Evolutionary conservation across 2,888 invertebrate species (phyloP), one percentile per base, ranked within the genome.

Genomic region (Ligdia adustata): DNA sequence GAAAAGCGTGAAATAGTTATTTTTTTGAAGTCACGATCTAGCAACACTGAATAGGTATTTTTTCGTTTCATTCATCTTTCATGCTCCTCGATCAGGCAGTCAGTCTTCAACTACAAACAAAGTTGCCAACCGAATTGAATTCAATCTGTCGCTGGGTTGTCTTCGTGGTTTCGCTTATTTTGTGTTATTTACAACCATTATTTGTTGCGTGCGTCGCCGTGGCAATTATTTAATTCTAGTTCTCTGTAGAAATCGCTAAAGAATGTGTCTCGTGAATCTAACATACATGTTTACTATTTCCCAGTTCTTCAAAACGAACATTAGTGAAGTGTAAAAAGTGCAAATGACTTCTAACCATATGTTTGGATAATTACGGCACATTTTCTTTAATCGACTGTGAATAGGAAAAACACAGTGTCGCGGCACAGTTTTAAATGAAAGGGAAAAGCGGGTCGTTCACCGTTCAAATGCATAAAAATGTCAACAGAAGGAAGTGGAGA

Each of bases 381-480:
- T 71, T 78, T 57, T 75, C 58, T 54, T 52, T 53, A 51, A 71
- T 64, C 63, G 49, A 26, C 35, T 51, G 37, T n/a, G 41, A 58
- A 54, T 62, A 74, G 59, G 57, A 63, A 62, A 69, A 65, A 69
- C 63, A 67, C 62, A 56, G 62, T 66, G 69, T 56, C 64, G 64
- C 61, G 70, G 69, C 58, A 69, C 55, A 67, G 65, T 79, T 83
- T 84, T 90, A 87, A 88, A 90, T 89, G 89, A 87, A 74, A 84
- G 80, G 78, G 73, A 79, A 72, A 69, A 75, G 75, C 66, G 62
- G 66, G 62, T 68, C 60, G 65, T 71, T 72, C 72, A 67, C 74
- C 73, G 84, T 86, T 69, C 90, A 92, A 91, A 93, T 93, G 92
- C 90, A 83, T 91, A 91, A 93, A 91, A 85, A 93, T 93, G 93